A percentile compares a stretch with the other conserved stretches of the same genome.
phyloP scores from a whole-genome alignment of 2,888 invertebrate genomes.

The Trisateles emortualis region DNA sequence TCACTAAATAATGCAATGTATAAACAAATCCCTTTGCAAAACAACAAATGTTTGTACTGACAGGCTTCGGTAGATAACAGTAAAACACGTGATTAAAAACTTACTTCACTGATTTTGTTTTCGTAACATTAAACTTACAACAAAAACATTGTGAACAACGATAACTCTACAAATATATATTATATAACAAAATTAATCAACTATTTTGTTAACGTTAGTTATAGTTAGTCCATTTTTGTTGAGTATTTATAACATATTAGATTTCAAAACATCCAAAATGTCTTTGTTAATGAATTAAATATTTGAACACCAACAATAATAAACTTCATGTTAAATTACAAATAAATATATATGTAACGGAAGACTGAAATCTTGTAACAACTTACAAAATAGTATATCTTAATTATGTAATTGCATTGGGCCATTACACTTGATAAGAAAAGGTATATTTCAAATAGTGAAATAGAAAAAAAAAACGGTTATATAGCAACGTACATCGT shows the following conservation, averaged over 20 bases:
- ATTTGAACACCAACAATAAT: slow-evolving; percentile 28
- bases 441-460: background rate
- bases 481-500: slow-evolving; percentile 1
- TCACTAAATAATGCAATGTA: slow-evolving; percentile 19
- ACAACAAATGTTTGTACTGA: slow-evolving; percentile 54
- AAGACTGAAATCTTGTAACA: slow-evolving; percentile 56
- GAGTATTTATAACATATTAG: slow-evolving; percentile 44
- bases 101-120: slow-evolving; percentile 42
- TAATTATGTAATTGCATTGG: slow-evolving; percentile 52
- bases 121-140: slow-evolving; percentile 48
- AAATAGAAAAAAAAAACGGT: background rate
- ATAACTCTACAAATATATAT: slow-evolving; percentile 44
- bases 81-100: slow-evolving; percentile 12
- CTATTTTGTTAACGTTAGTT: too few relatives aligned
- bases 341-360: slow-evolving; percentile 41
- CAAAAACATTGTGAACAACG: slow-evolving; percentile 38
- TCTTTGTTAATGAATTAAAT: slow-evolving; percentile 16
- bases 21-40: slow-evolving; percentile 23
- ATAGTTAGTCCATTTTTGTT: slow-evolving; percentile 8
- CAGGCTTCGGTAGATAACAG: slow-evolving; percentile 36
- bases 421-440: slow-evolving; percentile 24
- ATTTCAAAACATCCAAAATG: slow-evolving; percentile 28
- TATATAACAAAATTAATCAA: slow-evolving; percentile 33
- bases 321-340: slow-evolving; percentile 23
- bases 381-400: slow-evolving; percentile 49